phyloP scores from a whole-genome alignment of 2,797 vertebrate genomes.

The Microcaecilia unicolor region DNA sequence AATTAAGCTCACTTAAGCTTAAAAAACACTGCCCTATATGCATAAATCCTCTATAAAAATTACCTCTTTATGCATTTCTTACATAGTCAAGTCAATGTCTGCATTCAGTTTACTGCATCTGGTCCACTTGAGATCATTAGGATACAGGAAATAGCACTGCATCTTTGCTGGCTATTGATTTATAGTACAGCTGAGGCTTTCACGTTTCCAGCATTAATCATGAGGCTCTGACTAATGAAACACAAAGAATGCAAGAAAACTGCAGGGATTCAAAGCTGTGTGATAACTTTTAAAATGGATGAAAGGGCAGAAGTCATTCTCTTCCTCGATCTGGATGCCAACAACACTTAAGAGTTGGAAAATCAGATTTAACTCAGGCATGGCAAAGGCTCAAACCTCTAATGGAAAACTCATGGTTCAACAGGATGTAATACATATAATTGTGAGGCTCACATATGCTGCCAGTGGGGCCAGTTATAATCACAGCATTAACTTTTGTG shows the following conservation, averaged over 20 bases:
- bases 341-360: too few relatives aligned
- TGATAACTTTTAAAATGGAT: too few relatives aligned
- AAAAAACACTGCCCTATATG: too few relatives aligned
- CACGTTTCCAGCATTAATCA: conserved; percentile 1
- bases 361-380: too few relatives aligned
- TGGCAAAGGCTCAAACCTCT: not conserved
- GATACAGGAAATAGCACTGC: conserved; percentile 32
- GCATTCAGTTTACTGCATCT: conserved; percentile 18
- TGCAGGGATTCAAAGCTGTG: not conserved
- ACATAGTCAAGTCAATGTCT: conserved; percentile 6
- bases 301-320: not conserved
- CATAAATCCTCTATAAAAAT: too few relatives aligned
- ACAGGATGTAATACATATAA: not conserved
- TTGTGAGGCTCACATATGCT: too few relatives aligned
- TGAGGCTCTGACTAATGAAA: conserved; percentile 21
- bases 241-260: not conserved
- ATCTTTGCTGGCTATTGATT: conserved; percentile 10
- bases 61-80: too few relatives aligned
- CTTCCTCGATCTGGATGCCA: not conserved
- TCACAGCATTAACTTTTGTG: too few relatives aligned
- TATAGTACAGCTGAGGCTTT: conserved; percentile 1
- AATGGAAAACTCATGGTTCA: not conserved
- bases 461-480: too few relatives aligned
- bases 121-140: conserved; percentile 2
- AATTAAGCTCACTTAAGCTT: too few relatives aligned